Evolutionary conservation across 2,113 vertebrate genomes (phyloP), one percentile per base, ranked within the genome.

Genomic region (Hyla sarda): DNA sequence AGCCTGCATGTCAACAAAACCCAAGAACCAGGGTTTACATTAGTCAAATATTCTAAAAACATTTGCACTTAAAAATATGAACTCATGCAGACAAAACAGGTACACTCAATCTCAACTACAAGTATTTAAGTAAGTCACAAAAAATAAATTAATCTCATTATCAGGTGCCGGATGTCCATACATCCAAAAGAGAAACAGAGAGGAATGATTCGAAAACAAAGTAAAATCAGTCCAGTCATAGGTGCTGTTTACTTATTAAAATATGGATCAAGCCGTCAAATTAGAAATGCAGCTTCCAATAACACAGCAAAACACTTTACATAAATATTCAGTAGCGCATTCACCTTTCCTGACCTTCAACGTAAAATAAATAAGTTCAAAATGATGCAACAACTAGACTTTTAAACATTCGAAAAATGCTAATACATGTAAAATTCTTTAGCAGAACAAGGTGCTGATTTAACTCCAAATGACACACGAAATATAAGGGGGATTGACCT

Each of bases 21-120:
- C 34, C 14, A 87, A 89, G 92, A 87, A 88, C 87, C 85, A 85
- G 90, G 88, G 88, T 89, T 90, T 90, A 90, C 54, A 87, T 88
- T 73, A 92, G 93, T 91, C 96, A 97, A 97, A 96, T 96, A 94
- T 90, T 91, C 92, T 92, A 92, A 83, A 93, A 92, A 93, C 91
- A 92, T 78, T n/a, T 65, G 79, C 41, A 73, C 48, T 88, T 88
- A 90, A 87, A 91, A 92, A 94, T 93, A 95, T 93, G 89, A 93
- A 89, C 73, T 92, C 94, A 97, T 97, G 96, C 96, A 94, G 90
- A 93, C 93, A 93, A 88, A 96, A 91, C 90, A 82, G 90, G 90
- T 79, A 93, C 92, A 92, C 84, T 89, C 90, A 93, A 41, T 90
- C 90, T 88, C 88, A 92, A 90, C 81, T 85, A 92, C 90, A 94